phyloP scores from a whole-genome alignment of 35 echinoderm and acorn worm genomes.

The Acanthaster planci region DNA sequence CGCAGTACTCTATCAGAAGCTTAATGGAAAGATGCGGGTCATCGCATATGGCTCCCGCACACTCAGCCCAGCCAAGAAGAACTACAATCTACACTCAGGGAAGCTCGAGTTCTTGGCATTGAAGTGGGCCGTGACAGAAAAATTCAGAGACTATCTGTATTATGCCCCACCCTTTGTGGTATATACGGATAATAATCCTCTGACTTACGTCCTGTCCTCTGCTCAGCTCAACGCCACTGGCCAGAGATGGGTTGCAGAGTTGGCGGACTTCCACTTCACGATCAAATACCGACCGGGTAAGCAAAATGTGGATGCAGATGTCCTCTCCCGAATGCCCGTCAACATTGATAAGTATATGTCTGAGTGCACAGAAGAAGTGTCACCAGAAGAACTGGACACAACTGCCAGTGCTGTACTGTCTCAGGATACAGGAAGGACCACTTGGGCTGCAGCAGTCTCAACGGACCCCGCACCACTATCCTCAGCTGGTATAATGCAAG shows the following conservation, averaged over 20 bases:
- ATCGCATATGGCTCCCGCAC: constrained; percentile 57
- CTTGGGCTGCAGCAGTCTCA: background rate
- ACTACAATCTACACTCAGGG: constrained; percentile 41
- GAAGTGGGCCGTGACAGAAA: too few relatives aligned
- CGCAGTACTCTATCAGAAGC: constrained; percentile 56
- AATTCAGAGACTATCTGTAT: constrained; percentile 36
- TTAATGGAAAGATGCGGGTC: constrained; percentile 29
- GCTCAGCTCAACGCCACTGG: constrained; percentile 47
- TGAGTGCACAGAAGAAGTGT: constrained; percentile 24
- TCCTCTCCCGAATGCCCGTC: constrained; percentile 4
- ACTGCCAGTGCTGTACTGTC: background rate
- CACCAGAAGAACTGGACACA: background rate
- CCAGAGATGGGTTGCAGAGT: constrained; percentile 33
- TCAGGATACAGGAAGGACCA: background rate
- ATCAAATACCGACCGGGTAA: too few relatives aligned
- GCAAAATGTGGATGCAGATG: constrained; percentile 40
- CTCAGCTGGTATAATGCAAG: too few relatives aligned
- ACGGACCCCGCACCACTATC: background rate
- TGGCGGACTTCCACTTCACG: constrained; percentile 36
- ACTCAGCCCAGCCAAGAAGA: constrained; percentile 53
- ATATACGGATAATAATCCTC: too few relatives aligned
- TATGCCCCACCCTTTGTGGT: constrained; percentile 35
- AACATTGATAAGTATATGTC: background rate
- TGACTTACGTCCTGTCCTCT: too few relatives aligned
- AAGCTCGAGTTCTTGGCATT: constrained; percentile 80